These are phyloP conservation scores for Sinocyclocheilus grahami DNA, from an alignment of 2,113 vertebrate genomes.

Conservation along the genomic window DNA sequence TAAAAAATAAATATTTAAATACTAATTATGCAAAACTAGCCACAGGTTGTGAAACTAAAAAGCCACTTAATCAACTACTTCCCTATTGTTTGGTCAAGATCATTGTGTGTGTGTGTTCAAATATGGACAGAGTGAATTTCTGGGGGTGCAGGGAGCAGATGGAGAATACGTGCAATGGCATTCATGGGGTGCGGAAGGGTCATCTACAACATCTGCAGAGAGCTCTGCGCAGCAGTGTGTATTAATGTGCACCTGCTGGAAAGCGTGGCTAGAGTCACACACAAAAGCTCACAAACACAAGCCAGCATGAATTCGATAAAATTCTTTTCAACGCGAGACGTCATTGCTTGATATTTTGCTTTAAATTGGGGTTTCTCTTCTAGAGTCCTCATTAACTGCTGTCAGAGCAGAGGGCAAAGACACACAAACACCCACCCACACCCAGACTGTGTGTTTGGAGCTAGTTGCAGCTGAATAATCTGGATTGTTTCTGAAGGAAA, in stretches of 20 bases:
- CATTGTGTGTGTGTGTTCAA: not conserved
- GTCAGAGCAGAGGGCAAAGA: not conserved
- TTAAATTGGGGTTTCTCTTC: slow-evolving; percentile 3
- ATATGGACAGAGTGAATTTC: slow-evolving; percentile 38
- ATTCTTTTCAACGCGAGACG: not conserved
- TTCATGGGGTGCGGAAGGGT: slow-evolving; percentile 60
- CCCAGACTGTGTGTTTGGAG: not conserved
- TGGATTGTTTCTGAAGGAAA: not conserved
- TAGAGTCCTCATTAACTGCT: slow-evolving; percentile 23
- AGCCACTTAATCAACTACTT: slow-evolving; percentile 28
- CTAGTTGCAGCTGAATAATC: not conserved
- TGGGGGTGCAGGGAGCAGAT: slow-evolving; percentile 74
- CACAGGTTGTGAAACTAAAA: slow-evolving; percentile 9
- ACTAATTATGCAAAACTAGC: not conserved
- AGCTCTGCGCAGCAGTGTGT: slow-evolving; percentile 60
- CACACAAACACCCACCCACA: slow-evolving; percentile 5
- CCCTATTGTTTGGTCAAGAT: slow-evolving; percentile 8
- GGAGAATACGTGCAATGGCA: slow-evolving; percentile 69
- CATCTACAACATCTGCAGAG: slow-evolving; percentile 72
- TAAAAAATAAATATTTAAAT: not conserved
- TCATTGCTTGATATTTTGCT: not conserved
- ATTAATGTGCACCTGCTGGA: slow-evolving; percentile 54
- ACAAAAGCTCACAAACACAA: slow-evolving; percentile 19
- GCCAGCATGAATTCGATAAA: not conserved
- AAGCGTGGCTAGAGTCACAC: slow-evolving; percentile 29